Conservation (phyloP, 2,113 vertebrate genomes). For the Melanerpes aurifrons region DNA sequence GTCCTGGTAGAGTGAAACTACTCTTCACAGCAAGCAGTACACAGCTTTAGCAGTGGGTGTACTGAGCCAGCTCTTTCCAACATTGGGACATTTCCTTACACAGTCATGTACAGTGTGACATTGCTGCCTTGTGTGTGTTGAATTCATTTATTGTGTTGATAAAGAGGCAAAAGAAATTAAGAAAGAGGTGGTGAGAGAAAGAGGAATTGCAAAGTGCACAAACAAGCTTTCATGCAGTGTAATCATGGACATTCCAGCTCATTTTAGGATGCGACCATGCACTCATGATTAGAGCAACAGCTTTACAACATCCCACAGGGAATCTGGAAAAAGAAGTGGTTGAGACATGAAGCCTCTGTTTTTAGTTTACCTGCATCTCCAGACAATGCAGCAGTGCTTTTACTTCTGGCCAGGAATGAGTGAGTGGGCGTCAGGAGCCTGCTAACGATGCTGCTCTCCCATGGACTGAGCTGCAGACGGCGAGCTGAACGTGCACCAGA, state of each 20-base stretch:
- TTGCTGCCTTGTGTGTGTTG: background rate
- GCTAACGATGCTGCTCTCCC: conserved; percentile 94
- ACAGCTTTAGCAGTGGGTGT: background rate
- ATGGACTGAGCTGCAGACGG: conserved; percentile 89
- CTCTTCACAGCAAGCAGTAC: background rate
- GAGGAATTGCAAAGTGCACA: background rate
- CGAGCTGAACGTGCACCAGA: conserved; percentile 84
- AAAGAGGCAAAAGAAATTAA: background rate
- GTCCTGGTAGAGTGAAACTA: background rate
- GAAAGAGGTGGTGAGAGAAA: background rate
- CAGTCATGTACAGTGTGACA: accelerated
- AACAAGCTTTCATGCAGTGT: background rate
- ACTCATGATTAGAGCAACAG: background rate
- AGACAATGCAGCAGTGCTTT: conserved; percentile 91
- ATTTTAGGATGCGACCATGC: background rate
- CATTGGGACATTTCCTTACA: background rate
- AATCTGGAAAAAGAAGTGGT: background rate
- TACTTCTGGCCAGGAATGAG: conserved; percentile 95
- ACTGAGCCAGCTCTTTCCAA: background rate
- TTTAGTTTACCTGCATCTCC: conserved; percentile 90
- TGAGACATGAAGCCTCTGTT: background rate
- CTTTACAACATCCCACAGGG: background rate
- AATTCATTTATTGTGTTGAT: background rate
- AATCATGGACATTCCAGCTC: background rate
- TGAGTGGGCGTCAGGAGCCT: conserved; percentile 96